phyloP scores from a whole-genome alignment of 2,797 vertebrate species.

The Phalanger gymnotis region DNA sequence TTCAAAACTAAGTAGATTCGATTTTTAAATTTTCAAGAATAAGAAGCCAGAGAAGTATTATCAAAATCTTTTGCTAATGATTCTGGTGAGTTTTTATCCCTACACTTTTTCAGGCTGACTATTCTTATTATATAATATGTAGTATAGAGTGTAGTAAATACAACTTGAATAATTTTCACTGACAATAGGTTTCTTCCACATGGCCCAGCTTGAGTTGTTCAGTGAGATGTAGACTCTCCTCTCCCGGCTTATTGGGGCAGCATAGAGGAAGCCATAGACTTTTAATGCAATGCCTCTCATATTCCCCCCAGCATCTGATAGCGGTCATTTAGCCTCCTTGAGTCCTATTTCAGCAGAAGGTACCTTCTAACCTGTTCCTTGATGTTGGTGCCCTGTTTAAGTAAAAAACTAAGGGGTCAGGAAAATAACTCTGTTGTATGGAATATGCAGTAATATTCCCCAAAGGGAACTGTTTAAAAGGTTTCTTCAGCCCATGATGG shows the following conservation, averaged over 20 bases:
- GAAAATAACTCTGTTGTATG: background rate
- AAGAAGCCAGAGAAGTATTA: background rate
- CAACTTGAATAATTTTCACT: background rate
- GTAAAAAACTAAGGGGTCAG: slow-evolving; percentile 1
- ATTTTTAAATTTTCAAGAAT: background rate
- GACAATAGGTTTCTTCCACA: too few species aligned
- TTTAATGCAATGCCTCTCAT: background rate
- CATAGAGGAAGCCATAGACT: background rate
- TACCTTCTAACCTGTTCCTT: slow-evolving; percentile 19
- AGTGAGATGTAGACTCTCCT: background rate
- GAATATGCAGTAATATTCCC: slow-evolving; percentile 4
- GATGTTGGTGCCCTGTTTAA: slow-evolving; percentile 21
- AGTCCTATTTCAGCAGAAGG: slow-evolving; percentile 5
- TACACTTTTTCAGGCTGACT: background rate
- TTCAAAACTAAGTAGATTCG: background rate
- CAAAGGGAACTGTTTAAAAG: background rate
- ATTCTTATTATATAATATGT: background rate
- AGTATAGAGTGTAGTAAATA: background rate
- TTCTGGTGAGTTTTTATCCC: too few species aligned
- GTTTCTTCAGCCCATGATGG: background rate
- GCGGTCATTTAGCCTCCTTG: background rate
- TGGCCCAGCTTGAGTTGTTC: background rate
- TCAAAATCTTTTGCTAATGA: too few species aligned
- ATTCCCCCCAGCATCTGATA: background rate
- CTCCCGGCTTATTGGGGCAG: background rate